Percentiles rank a stretch among this genome's conserved stretches.
These are phyloP conservation scores for Pterophyllum scalare DNA, from an alignment of 2,113 vertebrate species.

Conservation along the genomic window DNA sequence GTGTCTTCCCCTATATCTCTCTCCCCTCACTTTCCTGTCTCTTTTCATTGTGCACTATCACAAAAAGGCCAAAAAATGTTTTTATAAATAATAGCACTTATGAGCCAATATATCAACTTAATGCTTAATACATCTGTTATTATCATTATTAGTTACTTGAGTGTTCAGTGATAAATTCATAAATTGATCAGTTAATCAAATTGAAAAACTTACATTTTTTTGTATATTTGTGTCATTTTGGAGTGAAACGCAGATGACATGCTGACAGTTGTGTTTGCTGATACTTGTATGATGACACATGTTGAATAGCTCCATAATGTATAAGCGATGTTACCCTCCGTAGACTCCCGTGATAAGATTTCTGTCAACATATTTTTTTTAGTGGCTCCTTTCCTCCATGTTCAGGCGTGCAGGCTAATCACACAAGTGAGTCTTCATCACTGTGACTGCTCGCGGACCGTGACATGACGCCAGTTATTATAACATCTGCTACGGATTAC, in stretches of 20 bases:
- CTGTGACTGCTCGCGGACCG: slow-evolving; percentile 11
- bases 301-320: neutral
- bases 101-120: too few species aligned
- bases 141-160: neutral
- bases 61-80: too few species aligned
- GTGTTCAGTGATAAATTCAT: neutral
- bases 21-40: too few species aligned
- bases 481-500: slow-evolving; percentile 66
- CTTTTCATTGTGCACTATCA: too few species aligned
- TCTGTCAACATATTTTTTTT: slow-evolving; percentile 13
- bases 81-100: too few species aligned
- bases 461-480: slow-evolving; percentile 50
- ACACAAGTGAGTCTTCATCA: slow-evolving; percentile 42
- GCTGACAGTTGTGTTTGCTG: slow-evolving; percentile 27
- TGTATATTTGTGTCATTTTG: neutral
- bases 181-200: too few species aligned
- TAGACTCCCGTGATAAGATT: slow-evolving; percentile 22
- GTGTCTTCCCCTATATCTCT: too few species aligned
- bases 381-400: slow-evolving; percentile 6
- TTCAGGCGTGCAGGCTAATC: slow-evolving; percentile 39
- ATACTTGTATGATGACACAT: slow-evolving; percentile 5
- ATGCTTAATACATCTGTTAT: neutral
- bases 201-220: neutral
- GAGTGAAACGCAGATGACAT: neutral
- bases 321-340: slow-evolving; percentile 21